Evolutionary conservation across 2,113 vertebrate species (phyloP).

Genomic region (Leptosomus discolor): DNA sequence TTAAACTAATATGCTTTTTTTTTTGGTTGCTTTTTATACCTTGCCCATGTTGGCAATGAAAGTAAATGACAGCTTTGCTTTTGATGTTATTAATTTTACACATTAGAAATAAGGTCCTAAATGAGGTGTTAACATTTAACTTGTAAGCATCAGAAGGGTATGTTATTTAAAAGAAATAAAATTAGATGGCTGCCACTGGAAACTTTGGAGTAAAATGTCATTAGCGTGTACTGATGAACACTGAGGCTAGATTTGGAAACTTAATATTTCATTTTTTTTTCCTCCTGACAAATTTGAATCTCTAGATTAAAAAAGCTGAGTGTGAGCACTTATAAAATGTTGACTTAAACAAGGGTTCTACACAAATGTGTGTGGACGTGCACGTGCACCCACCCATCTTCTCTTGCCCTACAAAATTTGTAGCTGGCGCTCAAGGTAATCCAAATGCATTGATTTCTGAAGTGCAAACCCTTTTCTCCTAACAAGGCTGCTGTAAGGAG

Average conservation of each 20-base stretch:
- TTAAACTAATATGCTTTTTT: not conserved
- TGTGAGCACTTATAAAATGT: not conserved
- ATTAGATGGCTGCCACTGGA: not conserved
- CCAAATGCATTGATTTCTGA: not conserved
- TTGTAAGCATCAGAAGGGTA: not conserved
- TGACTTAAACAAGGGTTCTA: not conserved
- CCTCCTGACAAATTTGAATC: not conserved
- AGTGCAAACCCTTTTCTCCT: not conserved
- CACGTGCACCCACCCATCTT: not conserved
- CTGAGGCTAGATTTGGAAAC: not conserved
- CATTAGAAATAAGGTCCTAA: not conserved
- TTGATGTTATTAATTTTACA: not conserved
- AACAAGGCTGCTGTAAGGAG: not conserved
- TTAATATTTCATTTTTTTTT: not conserved
- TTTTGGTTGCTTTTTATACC: not conserved
- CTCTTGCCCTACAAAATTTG: not conserved
- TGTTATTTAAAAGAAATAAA: conserved; percentile 9
- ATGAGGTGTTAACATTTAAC: not conserved
- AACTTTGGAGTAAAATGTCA: not conserved
- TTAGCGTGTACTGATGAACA: not conserved
- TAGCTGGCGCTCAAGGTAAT: not conserved
- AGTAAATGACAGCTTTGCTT: not conserved
- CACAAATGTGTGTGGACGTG: fast-evolving
- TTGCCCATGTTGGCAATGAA: not conserved
- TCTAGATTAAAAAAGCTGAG: not conserved